Evolutionary conservation across 2,888 invertebrate species (phyloP), one percentile per base, ranked within the genome.

Genomic region (Ichneumoninae sp.): DNA sequence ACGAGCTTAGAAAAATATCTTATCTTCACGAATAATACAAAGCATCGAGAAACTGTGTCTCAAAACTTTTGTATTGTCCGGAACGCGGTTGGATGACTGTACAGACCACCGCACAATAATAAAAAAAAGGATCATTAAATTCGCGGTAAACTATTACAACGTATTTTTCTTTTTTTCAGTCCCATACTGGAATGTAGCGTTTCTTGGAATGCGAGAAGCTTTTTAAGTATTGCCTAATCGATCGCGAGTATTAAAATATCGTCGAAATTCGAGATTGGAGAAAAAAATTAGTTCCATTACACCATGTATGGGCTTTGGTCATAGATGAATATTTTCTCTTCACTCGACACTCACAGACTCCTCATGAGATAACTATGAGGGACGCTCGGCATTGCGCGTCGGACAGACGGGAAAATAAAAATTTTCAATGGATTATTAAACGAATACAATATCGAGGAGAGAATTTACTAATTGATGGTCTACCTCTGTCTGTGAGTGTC

Each of bases 1-100:
- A 81, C 84, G 81, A 78, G 84, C 70, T 81, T 85, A 85, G 78
- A 85, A 85, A 85, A 85, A 85, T 85, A 85, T 85, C 60, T 73
- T 69, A 69, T 85, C 47, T 81, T 30, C 81, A 57, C 65, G 54
- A 78, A 81, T 40, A 81, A 81, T 70, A 66, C 69, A 65, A 66
- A 80, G 57, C 22, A 44, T 44, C 22, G 33, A 22, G 36, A 71
- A 47, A 57, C 22, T 0, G 50, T 26, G 13, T 47, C 47, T 16
- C 26, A 47, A 30, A 50, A 44, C 52, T 16, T 16, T 84, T 74
- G 77, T 40, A 74, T 74, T 60, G 77, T 81, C 73, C 65, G 73
- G 71, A 52, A 60, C 71, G 65, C 57, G 54, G 57, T 71, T 57
- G 36, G 52, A 71, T 63, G 13, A 54, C 69, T 60, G 69, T 26